Evolutionary conservation across 1,140 invertebrate genomes (phyloP).

Genomic region (Reticulitermes speratus): DNA sequence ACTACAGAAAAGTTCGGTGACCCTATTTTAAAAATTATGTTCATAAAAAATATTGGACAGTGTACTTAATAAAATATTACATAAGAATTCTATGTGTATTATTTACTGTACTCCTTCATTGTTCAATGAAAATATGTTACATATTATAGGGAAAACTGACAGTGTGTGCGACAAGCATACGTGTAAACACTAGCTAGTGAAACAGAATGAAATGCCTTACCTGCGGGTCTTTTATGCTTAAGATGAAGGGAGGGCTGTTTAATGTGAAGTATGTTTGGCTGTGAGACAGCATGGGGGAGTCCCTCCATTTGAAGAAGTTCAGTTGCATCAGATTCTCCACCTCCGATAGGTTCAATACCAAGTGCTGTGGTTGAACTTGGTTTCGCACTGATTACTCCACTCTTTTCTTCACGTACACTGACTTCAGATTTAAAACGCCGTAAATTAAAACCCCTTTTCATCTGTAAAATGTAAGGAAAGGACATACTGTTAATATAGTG

Average conservation of each 20-base stretch:
- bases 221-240: slow-evolving; percentile 24
- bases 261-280: slow-evolving; percentile 46
- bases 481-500: background rate
- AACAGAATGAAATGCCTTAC: slow-evolving; percentile 18
- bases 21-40: no score
- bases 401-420: slow-evolving; percentile 45
- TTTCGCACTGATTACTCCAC: slow-evolving; percentile 37
- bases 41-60: no score
- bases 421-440: slow-evolving; percentile 51
- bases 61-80: no score
- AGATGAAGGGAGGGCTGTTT: slow-evolving; percentile 7
- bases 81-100: no score
- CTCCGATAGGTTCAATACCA: slow-evolving; percentile 47
- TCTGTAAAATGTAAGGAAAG: slow-evolving; percentile 39
- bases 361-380: slow-evolving; percentile 42
- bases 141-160: no score
- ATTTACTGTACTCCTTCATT: no score
- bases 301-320: slow-evolving; percentile 46
- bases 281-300: slow-evolving; percentile 49
- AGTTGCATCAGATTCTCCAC: slow-evolving; percentile 48
- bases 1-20: no score
- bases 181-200: background rate
- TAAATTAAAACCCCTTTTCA: slow-evolving; percentile 48
- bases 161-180: no score
- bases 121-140: no score